These are phyloP conservation scores for Vulpes lagopus DNA, from an alignment of 2,113 vertebrate genomes.

Conservation along the genomic window DNA sequence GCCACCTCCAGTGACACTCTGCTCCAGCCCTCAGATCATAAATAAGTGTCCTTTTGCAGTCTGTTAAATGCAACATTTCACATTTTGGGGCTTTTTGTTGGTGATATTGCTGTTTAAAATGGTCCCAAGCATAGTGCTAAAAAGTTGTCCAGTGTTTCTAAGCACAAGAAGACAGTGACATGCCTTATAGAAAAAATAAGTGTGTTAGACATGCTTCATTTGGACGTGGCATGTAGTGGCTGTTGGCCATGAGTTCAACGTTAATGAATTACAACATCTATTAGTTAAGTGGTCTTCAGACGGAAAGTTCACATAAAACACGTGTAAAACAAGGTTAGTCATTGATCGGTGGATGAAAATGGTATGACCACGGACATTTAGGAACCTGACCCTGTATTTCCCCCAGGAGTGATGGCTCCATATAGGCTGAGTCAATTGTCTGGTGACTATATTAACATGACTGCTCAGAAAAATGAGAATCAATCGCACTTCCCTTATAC, in stretches of 20 bases:
- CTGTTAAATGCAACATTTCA: not conserved
- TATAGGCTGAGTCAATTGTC: accelerated
- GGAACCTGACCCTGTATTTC: not conserved
- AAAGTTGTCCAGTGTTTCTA: not conserved
- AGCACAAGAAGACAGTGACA: accelerated
- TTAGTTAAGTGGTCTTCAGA: not conserved
- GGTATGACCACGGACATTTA: accelerated
- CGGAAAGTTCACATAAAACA: not conserved
- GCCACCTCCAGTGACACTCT: accelerated
- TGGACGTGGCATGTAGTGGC: accelerated
- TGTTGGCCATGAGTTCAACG: accelerated
- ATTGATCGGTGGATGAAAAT: not conserved
- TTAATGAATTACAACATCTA: accelerated
- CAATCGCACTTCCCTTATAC: accelerated
- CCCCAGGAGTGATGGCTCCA: accelerated
- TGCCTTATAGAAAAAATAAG: accelerated
- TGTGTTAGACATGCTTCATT: accelerated
- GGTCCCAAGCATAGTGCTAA: not conserved
- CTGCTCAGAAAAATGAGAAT: not conserved
- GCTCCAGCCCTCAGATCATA: no score
- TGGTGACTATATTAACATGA: accelerated
- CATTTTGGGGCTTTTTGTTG: no score
- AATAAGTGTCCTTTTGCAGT: not conserved
- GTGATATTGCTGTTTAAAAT: not conserved
- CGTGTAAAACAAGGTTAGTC: not conserved